Conservation (phyloP, 2,888 invertebrate genomes). For the Eutolmus rufibarbis region DNA sequence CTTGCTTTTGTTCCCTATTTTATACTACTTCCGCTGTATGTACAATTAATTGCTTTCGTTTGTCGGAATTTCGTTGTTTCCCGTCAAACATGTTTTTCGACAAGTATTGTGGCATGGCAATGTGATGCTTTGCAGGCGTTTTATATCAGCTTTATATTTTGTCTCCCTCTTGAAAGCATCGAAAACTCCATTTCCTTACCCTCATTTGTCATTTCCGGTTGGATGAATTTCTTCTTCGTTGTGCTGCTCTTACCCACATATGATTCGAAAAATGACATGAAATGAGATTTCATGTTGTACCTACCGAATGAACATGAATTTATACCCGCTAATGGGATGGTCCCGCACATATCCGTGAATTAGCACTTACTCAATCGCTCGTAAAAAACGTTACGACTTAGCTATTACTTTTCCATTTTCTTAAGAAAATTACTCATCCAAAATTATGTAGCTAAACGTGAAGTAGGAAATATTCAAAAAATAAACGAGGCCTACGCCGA, state of each 20-base stretch:
- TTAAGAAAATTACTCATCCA: not conserved
- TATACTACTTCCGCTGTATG: not conserved
- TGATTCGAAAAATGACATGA: not conserved
- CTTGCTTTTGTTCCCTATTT: not conserved
- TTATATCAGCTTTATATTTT: slow-evolving; percentile 15
- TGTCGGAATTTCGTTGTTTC: not conserved
- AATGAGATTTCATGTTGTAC: not conserved
- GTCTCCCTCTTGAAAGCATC: not conserved
- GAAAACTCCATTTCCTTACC: not conserved
- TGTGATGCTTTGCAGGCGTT: not conserved
- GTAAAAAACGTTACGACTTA: not conserved
- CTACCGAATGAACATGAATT: not conserved
- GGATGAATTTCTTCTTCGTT: not conserved
- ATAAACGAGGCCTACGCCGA: not conserved
- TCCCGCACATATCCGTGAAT: not conserved
- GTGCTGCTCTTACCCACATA: not conserved
- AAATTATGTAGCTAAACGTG: not conserved
- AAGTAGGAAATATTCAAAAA: not conserved
- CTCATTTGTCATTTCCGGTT: slow-evolving; percentile 29
- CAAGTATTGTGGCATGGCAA: not conserved
- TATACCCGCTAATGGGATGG: not conserved
- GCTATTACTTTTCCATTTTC: not conserved
- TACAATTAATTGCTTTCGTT: not conserved
- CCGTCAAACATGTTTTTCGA: not conserved
- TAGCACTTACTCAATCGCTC: not conserved